Conservation (phyloP, 2,113 vertebrate genomes). For the Pelmatolapia mariae region DNA sequence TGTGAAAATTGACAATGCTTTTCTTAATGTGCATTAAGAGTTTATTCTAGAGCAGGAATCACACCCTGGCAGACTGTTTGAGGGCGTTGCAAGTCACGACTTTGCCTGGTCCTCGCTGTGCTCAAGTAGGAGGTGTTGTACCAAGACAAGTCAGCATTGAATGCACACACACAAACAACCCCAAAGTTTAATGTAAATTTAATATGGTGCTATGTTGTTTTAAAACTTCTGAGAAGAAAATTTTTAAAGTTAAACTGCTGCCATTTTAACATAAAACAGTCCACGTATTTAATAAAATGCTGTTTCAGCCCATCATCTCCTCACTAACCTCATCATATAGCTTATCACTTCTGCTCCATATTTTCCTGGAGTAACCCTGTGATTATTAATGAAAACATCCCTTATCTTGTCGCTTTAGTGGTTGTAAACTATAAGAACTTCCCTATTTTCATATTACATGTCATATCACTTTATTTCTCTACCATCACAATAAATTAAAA, state of each 20-base stretch:
- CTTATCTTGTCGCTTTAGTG: background rate
- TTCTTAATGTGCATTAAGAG: background rate
- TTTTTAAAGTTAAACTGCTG: background rate
- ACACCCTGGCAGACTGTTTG: conserved; percentile 57
- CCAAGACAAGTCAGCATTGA: conserved; percentile 6
- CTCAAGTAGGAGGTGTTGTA: conserved; percentile 51
- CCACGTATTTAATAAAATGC: background rate
- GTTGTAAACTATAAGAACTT: background rate
- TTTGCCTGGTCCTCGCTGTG: conserved; percentile 23
- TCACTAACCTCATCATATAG: background rate
- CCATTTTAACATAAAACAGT: background rate
- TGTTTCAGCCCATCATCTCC: background rate
- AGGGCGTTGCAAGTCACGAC: conserved; percentile 60
- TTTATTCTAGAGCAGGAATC: conserved; percentile 39
- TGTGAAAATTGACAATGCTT: background rate
- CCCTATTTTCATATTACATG: background rate
- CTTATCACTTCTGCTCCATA: background rate
- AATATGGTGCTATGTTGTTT: background rate
- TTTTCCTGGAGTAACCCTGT: background rate
- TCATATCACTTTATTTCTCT: background rate
- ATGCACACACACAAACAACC: background rate
- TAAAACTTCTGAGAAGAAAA: background rate
- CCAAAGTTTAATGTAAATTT: background rate
- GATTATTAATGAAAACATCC: background rate
- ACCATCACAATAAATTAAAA: background rate